These are phyloP conservation scores for Hypsibius dujardini DNA, from an alignment of 1,140 invertebrate species.

Conservation along the genomic window DNA sequence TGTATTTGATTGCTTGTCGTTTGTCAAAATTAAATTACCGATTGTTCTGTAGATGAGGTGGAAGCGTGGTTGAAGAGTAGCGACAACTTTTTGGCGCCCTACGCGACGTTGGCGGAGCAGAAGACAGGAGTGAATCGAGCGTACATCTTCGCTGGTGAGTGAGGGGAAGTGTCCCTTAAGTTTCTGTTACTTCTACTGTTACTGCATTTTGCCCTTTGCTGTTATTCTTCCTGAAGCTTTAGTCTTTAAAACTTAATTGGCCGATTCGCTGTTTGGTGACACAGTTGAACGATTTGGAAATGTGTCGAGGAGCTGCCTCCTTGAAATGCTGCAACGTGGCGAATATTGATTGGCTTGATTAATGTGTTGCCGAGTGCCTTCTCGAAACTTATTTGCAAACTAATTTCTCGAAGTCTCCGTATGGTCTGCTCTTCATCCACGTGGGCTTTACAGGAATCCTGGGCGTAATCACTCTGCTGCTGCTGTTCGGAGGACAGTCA, in stretches of 20 bases:
- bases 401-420: too few species aligned
- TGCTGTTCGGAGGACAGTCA: slow-evolving; percentile 73
- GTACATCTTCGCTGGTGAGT: not conserved
- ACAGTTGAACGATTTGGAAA: too few species aligned
- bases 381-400: too few species aligned
- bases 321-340: too few species aligned
- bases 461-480: slow-evolving; percentile 48
- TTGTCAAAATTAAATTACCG: too few species aligned
- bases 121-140: not conserved
- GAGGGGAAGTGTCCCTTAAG: not conserved
- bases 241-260: too few species aligned
- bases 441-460: slow-evolving; percentile 45
- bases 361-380: too few species aligned
- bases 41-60: not conserved
- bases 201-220: slow-evolving; percentile 15
- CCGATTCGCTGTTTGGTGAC: too few species aligned
- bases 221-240: slow-evolving; percentile 35
- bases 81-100: slow-evolving; percentile 4
- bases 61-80: not conserved
- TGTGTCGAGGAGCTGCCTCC: too few species aligned
- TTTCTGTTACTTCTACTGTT: not conserved
- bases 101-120: not conserved
- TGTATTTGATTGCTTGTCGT: too few species aligned
- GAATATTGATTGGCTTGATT: too few species aligned
- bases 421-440: too few species aligned